Evolutionary conservation across 2,113 vertebrate genomes (phyloP).

Genomic region (Nerophis lumbriciformis): DNA sequence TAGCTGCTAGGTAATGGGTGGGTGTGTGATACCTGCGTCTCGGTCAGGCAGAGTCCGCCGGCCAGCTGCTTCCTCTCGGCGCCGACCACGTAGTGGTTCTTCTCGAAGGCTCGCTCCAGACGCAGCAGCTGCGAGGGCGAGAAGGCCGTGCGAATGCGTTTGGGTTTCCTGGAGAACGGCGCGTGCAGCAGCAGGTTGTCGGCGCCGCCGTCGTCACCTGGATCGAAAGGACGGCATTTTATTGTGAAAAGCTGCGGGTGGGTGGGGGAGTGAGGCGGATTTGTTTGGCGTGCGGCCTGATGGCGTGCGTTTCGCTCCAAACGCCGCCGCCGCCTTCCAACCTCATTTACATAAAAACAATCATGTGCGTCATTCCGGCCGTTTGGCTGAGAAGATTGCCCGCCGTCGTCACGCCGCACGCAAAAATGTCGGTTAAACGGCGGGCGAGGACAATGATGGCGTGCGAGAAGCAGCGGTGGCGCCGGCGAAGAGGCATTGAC

Average conservation of each 20-base stretch:
- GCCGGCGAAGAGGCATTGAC: background rate
- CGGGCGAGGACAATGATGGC: slow-evolving; percentile 36
- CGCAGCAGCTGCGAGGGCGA: slow-evolving; percentile 76
- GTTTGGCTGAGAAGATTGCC: slow-evolving; percentile 40
- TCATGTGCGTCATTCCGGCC: slow-evolving; percentile 23
- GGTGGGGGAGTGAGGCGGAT: slow-evolving; percentile 6
- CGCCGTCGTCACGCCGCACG: slow-evolving; percentile 50
- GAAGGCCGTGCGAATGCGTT: slow-evolving; percentile 75
- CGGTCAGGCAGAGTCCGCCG: slow-evolving; percentile 75
- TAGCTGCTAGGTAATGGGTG: too few species aligned
- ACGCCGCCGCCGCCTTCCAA: slow-evolving; percentile 4
- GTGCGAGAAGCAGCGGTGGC: slow-evolving; percentile 11
- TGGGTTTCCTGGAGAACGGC: slow-evolving; percentile 75
- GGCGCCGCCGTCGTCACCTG: slow-evolving; percentile 70
- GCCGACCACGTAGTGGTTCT: slow-evolving; percentile 80
- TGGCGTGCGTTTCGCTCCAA: slow-evolving; percentile 24
- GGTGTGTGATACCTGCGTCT: slow-evolving; percentile 66
- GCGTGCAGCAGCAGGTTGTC: slow-evolving; percentile 73
- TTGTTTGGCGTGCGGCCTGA: slow-evolving; percentile 32
- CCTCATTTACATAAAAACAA: slow-evolving; percentile 77
- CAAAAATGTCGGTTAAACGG: slow-evolving; percentile 52
- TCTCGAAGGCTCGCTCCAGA: slow-evolving; percentile 77
- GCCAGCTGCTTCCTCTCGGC: slow-evolving; percentile 80
- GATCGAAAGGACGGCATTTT: background rate
- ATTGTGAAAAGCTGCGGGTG: background rate